A percentile compares a stretch with the other conserved stretches of the same genome.
These are phyloP conservation scores for Parauchenoglanis ngamensis DNA, from an alignment of 2,797 vertebrate genomes.

Conservation along the genomic window DNA sequence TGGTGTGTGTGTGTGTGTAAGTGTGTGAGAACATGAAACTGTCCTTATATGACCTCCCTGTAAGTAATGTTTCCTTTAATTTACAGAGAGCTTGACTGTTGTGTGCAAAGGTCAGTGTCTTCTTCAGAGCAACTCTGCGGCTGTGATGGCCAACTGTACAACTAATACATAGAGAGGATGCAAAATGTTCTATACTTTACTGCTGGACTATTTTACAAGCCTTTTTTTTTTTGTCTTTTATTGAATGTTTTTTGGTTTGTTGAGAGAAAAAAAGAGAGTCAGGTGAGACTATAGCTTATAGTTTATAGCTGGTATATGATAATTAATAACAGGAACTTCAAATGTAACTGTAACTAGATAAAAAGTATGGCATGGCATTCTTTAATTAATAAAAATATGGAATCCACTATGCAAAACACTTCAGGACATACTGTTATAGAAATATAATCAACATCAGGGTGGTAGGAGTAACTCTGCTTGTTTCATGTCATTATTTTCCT, in stretches of 20 bases:
- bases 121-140: background rate
- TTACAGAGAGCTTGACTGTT: background rate
- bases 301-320: background rate
- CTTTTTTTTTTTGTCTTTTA: too few species aligned
- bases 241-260: background rate
- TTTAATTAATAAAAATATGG: background rate
- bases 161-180: background rate
- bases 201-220: background rate
- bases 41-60: background rate
- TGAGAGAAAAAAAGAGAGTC: background rate
- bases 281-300: too few species aligned
- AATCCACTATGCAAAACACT: background rate
- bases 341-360: background rate
- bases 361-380: background rate
- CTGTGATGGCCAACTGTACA: background rate
- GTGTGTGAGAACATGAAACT: background rate
- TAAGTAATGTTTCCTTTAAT: background rate
- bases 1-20: background rate
- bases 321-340: background rate
- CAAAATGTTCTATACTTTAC: background rate
- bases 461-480: background rate
- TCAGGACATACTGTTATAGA: background rate
- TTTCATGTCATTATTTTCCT: background rate
- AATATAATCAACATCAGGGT: background rate
- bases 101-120: background rate